phyloP scores from a whole-genome alignment of 2,113 vertebrate genomes.

The Chaetodon trifascialis region DNA sequence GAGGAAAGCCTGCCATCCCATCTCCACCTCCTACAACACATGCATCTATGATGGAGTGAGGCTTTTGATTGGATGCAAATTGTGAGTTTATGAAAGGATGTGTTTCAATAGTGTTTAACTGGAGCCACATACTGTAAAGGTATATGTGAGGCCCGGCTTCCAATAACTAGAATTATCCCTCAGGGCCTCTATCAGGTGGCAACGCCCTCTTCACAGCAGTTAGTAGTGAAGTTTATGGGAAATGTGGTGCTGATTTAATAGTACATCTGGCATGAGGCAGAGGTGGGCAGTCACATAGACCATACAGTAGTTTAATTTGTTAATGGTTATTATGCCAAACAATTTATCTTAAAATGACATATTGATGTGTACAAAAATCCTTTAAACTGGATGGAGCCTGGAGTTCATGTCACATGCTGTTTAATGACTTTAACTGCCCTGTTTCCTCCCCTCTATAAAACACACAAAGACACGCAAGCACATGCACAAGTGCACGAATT shows the following conservation, averaged over 20 bases:
- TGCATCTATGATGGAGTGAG: not conserved
- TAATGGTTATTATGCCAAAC: slow-evolving; percentile 31
- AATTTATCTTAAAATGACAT: slow-evolving; percentile 5
- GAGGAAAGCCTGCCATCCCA: not conserved
- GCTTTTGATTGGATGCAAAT: not conserved
- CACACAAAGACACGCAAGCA: not conserved
- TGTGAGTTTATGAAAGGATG: slow-evolving; percentile 1
- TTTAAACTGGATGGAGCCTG: not conserved
- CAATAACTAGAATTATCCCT: not conserved
- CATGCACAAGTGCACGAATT: not conserved
- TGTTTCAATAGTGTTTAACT: not conserved
- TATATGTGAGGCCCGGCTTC: not conserved
- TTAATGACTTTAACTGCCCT: not conserved
- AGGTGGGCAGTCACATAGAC: slow-evolving; percentile 6
- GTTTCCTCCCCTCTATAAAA: not conserved
- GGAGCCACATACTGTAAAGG: not conserved
- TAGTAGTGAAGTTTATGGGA: slow-evolving; percentile 43
- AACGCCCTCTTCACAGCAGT: slow-evolving; percentile 32
- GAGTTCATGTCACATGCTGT: not conserved
- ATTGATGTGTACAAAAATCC: not conserved
- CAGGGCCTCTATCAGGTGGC: slow-evolving; percentile 16
- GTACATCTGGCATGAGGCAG: slow-evolving; percentile 36
- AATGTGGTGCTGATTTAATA: slow-evolving; percentile 65
- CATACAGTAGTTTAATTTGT: slow-evolving; percentile 43
- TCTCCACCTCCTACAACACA: not conserved